Percentiles rank a stretch among this genome's conserved stretches.
Evolutionary conservation across 2,113 vertebrate genomes (phyloP).

Genomic region (Sminthopsis crassicaudata): DNA sequence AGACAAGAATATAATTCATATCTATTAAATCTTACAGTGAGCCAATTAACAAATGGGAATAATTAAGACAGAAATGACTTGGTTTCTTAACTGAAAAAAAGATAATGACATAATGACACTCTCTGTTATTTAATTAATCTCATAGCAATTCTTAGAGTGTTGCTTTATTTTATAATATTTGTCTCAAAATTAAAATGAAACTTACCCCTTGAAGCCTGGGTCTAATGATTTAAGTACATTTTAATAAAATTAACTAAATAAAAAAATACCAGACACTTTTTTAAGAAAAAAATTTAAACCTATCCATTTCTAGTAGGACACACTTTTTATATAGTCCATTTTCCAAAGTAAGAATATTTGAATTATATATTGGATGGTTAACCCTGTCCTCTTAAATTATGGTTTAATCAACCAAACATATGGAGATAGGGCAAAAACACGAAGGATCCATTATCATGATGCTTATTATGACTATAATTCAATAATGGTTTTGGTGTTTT

Average conservation of each 20-base stretch:
- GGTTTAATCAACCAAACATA: constrained; percentile 34
- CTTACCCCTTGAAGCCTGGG: background rate
- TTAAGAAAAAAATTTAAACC: constrained; percentile 71
- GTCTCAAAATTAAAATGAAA: constrained; percentile 75
- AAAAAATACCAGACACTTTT: constrained; percentile 31
- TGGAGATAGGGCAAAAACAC: background rate
- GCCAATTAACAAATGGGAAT: constrained; percentile 82
- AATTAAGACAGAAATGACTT: constrained; percentile 79
- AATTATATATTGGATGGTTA: background rate
- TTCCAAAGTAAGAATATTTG: constrained; percentile 63
- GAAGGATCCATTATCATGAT: background rate
- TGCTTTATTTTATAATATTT: constrained; percentile 43
- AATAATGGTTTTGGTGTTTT: background rate
- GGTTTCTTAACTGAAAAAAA: constrained; percentile 80
- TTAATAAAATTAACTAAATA: constrained; percentile 81
- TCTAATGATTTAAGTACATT: constrained; percentile 70
- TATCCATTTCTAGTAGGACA: constrained; percentile 51
- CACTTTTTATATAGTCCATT: constrained; percentile 49
- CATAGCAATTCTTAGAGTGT: constrained; percentile 28
- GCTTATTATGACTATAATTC: background rate
- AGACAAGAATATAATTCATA: constrained; percentile 63
- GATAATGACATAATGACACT: constrained; percentile 51
- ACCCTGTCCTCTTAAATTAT: constrained; percentile 27
- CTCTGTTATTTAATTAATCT: constrained; percentile 7
- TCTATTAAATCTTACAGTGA: constrained; percentile 70